A percentile compares a stretch with the other conserved stretches of the same genome.
phyloP scores from a whole-genome alignment of 2,797 vertebrate genomes.

The Craterocephalus amniculus region DNA sequence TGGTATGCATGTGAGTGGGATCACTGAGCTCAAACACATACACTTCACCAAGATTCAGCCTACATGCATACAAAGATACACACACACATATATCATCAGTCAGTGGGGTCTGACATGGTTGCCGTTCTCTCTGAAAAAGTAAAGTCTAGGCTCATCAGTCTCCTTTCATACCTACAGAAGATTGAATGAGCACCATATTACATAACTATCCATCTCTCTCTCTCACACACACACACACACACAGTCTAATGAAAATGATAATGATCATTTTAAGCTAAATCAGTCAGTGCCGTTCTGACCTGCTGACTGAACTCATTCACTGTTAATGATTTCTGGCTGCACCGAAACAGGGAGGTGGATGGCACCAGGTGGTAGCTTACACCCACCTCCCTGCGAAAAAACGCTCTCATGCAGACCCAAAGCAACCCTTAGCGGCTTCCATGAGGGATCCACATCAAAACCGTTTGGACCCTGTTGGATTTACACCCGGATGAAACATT shows the following conservation, averaged over 20 bases:
- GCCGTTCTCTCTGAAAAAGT: background rate
- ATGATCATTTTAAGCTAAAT: slow-evolving; percentile 13
- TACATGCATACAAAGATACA: background rate
- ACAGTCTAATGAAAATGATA: slow-evolving; percentile 28
- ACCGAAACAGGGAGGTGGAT: slow-evolving; percentile 40
- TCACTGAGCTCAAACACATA: slow-evolving; percentile 4
- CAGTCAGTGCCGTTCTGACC: slow-evolving; percentile 50
- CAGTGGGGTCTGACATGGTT: background rate
- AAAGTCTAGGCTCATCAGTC: background rate
- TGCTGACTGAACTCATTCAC: slow-evolving; percentile 57
- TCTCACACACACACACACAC: slow-evolving; percentile 2
- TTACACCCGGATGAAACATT: background rate
- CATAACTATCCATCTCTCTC: background rate
- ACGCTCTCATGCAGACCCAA: background rate
- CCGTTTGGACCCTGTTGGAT: background rate
- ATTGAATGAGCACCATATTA: background rate
- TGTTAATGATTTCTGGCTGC: slow-evolving; percentile 42
- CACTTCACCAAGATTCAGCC: background rate
- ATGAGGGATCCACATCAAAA: slow-evolving; percentile 7
- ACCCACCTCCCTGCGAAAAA: slow-evolving; percentile 4
- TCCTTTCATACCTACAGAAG: background rate
- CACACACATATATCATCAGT: background rate
- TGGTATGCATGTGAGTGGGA: slow-evolving; percentile 36
- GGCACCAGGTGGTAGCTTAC: slow-evolving; percentile 30
- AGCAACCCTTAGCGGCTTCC: background rate